Evolutionary conservation across 2,797 vertebrate species (phyloP), one percentile per base, ranked within the genome.

Genomic region (Gallinago nigripennis): DNA sequence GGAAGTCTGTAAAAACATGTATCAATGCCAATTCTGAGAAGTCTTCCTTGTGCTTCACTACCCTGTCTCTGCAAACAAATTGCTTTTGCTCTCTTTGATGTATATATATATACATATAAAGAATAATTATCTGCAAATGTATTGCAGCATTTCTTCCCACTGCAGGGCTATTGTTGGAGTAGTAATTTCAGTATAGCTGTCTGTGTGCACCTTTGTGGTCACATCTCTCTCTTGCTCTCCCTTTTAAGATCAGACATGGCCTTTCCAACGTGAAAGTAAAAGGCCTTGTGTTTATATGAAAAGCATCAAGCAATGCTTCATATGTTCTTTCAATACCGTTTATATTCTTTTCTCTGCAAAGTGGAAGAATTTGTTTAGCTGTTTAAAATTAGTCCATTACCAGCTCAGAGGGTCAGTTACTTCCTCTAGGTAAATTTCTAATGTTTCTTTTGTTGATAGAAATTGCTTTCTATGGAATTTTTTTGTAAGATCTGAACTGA

Each of bases 371-470:
- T 64, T 68, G 1, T 37, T 82, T 60, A 41, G 3, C 7, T 88
- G 8, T 30, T 51, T 31, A 60, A 69, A 66, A 78, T 7, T 50
- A 58, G 8, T 33, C 25, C 4, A 24, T 41, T 7, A 45, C 4
- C 10, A 70, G 10, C 21, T 75, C 27, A 88, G 25, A 75, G 16
- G 25, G 65, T 28, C 14, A 15, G 8, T 51, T 85, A 35, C 15
- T 76, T 64, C 18, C 5, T 51, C 10, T 30, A 33, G 1, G 4
- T 37, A 71, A 37, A 79, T 51, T 45, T 46, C 17, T 61, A 17
- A 6, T 5, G 0, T 37, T 56, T 58, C 1, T 2, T 19, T 60
- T 78, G 53, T 54, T 33, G 1, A 56, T 3, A 88, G 71, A 72
- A 79, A 51, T 23, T 17, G 2, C 6, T 68, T 82, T 76, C 11